Evolutionary conservation across 2,113 vertebrate species (phyloP).

Genomic region (Aythya baeri): DNA sequence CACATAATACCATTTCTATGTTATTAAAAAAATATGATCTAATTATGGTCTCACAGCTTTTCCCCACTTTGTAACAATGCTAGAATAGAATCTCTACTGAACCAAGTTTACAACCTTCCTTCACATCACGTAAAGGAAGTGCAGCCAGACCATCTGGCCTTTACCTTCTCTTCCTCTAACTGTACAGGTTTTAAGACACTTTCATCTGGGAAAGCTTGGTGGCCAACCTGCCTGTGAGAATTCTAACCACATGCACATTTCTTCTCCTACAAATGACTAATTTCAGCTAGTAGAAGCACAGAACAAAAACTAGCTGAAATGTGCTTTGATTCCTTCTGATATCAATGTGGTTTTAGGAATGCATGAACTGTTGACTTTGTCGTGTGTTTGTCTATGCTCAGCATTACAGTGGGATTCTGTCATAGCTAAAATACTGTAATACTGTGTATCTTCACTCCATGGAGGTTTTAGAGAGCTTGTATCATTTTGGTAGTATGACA

Average conservation of each 20-base stretch:
- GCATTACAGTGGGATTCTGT: background rate
- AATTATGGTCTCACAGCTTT: background rate
- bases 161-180: background rate
- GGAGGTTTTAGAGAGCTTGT: background rate
- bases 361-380: background rate
- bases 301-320: background rate
- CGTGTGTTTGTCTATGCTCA: background rate
- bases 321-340: background rate
- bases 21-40: background rate
- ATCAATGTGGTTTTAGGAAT: background rate
- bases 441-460: background rate
- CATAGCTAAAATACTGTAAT: background rate
- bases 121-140: background rate
- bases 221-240: background rate
- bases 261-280: background rate
- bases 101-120: background rate
- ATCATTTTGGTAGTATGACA: background rate
- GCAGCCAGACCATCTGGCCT: background rate
- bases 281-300: background rate
- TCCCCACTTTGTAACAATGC: background rate
- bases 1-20: background rate
- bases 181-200: background rate
- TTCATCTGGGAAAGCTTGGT: background rate
- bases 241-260: background rate
- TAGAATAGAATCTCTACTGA: background rate